phyloP scores from a whole-genome alignment of 2,797 vertebrate species.

The Leptoclinus maculatus region DNA sequence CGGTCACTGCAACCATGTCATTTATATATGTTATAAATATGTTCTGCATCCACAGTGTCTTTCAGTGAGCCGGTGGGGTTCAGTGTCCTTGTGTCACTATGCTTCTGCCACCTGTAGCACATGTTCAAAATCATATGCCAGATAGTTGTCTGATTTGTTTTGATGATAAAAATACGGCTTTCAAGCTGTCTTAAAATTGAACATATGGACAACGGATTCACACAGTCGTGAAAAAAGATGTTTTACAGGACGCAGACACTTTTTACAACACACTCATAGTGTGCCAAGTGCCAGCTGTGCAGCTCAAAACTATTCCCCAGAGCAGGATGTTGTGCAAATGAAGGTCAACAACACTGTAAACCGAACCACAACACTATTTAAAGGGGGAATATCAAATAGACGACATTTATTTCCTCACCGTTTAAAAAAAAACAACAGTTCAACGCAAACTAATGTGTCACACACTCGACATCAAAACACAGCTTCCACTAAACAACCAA shows the following conservation, averaged over 20 bases:
- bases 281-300: conserved; percentile 29
- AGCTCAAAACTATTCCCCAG: conserved; percentile 32
- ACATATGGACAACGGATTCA: conserved; percentile 14
- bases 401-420: neutral
- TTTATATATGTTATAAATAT: too few relatives aligned
- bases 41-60: neutral
- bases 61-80: neutral
- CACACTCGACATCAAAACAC: neutral
- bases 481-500: neutral
- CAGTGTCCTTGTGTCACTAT: neutral
- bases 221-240: neutral
- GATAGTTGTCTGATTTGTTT: neutral
- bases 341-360: conserved; percentile 56
- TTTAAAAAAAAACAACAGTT: neutral
- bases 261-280: conserved; percentile 17
- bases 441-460: neutral
- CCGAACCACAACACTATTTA: conserved; percentile 23
- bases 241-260: neutral
- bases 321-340: conserved; percentile 36
- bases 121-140: neutral
- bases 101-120: neutral
- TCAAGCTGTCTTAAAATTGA: neutral
- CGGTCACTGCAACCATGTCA: neutral
- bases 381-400: neutral
- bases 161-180: neutral